Evolutionary conservation across 2,888 invertebrate species (phyloP).

Genomic region (Neria commutata): DNA sequence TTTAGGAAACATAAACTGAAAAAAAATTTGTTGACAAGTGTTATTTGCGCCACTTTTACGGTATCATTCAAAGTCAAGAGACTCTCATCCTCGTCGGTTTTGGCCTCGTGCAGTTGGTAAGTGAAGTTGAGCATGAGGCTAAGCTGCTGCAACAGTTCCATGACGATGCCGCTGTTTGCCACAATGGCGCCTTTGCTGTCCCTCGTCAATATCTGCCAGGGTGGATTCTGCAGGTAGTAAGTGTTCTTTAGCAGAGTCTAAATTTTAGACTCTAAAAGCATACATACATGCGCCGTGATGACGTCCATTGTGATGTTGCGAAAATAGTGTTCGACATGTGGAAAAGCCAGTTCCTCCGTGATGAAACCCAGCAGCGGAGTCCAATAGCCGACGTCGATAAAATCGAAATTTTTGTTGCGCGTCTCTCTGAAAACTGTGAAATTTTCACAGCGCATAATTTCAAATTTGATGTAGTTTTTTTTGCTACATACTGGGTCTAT

Average conservation of each 20-base stretch:
- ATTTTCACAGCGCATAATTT: neutral
- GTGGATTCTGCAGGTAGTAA: slow-evolving; percentile 72
- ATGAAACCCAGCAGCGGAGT: slow-evolving; percentile 72
- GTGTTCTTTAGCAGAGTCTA: neutral
- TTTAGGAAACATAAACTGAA: neutral
- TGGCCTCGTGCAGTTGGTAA: slow-evolving; percentile 50
- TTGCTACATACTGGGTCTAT: slow-evolving; percentile 30
- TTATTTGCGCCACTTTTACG: slow-evolving; percentile 39
- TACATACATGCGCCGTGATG: slow-evolving; percentile 77
- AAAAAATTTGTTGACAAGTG: neutral
- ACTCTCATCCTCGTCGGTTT: slow-evolving; percentile 32
- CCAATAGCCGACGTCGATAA: slow-evolving; percentile 73
- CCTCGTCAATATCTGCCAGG: slow-evolving; percentile 78
- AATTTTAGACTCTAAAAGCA: neutral
- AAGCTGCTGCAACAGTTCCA: slow-evolving; percentile 79
- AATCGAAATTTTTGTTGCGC: slow-evolving; percentile 50
- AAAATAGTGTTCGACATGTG: slow-evolving; percentile 80
- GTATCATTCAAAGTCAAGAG: slow-evolving; percentile 41
- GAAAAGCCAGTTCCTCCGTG: slow-evolving; percentile 75
- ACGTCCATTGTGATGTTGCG: slow-evolving; percentile 75
- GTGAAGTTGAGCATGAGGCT: slow-evolving; percentile 82
- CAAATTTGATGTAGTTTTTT: neutral
- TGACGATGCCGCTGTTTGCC: slow-evolving; percentile 74
- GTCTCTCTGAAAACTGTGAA: slow-evolving; percentile 25
- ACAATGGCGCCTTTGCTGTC: slow-evolving; percentile 64